Conservation (phyloP, 2,888 invertebrate species). For the Hypomecis atomaria region DNA sequence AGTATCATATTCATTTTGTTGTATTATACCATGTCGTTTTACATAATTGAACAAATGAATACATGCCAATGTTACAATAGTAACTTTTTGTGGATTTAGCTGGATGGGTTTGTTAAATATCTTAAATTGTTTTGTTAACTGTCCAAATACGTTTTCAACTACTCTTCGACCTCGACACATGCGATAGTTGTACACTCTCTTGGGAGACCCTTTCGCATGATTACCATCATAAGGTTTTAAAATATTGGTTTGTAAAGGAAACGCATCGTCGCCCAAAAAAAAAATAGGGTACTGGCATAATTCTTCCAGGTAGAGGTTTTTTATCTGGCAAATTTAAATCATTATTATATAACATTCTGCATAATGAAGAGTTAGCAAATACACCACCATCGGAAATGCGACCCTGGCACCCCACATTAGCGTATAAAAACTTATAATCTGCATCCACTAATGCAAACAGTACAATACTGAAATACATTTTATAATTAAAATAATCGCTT, state of each 20-base stretch:
- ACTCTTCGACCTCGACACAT: conserved; percentile 32
- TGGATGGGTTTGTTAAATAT: conserved; percentile 31
- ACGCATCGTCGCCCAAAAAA: conserved; percentile 41
- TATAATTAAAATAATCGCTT: conserved; percentile 52
- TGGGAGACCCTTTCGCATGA: conserved; percentile 18
- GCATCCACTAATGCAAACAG: conserved; percentile 56
- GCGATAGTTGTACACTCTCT: conserved; percentile 27
- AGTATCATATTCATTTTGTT: conserved; percentile 22
- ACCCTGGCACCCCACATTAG: conserved; percentile 30
- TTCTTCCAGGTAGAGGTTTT: conserved; percentile 12
- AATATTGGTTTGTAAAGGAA: conserved; percentile 30
- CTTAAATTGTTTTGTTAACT: conserved; percentile 30
- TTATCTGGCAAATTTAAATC: conserved; percentile 7
- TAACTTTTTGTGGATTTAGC: conserved; percentile 36
- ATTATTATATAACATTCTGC: conserved; percentile 26
- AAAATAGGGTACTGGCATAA: conserved; percentile 32
- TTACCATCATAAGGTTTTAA: conserved; percentile 24
- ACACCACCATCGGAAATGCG: conserved; percentile 35
- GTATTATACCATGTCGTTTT: conserved; percentile 23
- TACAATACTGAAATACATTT: conserved; percentile 55
- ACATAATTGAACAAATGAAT: conserved; percentile 38
- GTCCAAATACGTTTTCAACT: conserved; percentile 33
- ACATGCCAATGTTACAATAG: conserved; percentile 11
- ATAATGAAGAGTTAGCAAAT: conserved; percentile 22
- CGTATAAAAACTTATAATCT: conserved; percentile 56